These are phyloP conservation scores for Plebejus anna DNA, from an alignment of 2,888 invertebrate genomes.

Conservation along the genomic window DNA sequence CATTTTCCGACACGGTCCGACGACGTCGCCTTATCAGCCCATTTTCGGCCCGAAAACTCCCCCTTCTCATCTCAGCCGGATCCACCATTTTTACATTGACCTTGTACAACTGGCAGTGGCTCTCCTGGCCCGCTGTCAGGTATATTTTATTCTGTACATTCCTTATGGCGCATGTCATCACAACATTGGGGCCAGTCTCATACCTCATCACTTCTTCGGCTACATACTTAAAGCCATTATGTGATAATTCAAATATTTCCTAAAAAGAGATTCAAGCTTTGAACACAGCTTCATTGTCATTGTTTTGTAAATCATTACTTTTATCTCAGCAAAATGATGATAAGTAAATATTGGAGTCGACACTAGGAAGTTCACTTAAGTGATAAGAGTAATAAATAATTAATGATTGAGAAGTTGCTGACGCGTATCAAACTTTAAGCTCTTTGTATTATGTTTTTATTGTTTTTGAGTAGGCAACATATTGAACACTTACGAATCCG, in stretches of 20 bases:
- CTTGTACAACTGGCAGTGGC: constrained; percentile 91
- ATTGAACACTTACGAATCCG: constrained; percentile 90
- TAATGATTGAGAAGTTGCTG: constrained; percentile 41
- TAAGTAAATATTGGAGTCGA: background rate
- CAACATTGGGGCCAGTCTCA: constrained; percentile 93
- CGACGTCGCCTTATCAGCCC: constrained; percentile 66
- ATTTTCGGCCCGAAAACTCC: constrained; percentile 75
- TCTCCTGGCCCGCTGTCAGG: constrained; percentile 94
- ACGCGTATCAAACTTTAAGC: constrained; percentile 49
- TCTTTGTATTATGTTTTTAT: constrained; percentile 18
- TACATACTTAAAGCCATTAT: constrained; percentile 89
- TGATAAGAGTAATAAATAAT: constrained; percentile 28
- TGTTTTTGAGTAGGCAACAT: constrained; percentile 23
- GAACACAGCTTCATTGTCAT: background rate
- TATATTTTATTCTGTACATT: constrained; percentile 87
- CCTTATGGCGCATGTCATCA: constrained; percentile 93
- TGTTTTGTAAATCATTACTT: background rate
- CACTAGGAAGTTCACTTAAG: background rate
- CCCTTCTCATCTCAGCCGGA: constrained; percentile 78
- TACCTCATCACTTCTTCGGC: constrained; percentile 94
- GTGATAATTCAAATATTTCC: constrained; percentile 96
- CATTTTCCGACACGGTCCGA: constrained; percentile 78
- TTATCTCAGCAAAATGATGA: background rate
- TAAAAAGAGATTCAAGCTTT: constrained; percentile 44
- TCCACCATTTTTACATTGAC: constrained; percentile 82